Evolutionary conservation across 2,888 invertebrate species (phyloP), one percentile per base, ranked within the genome.

Genomic region (Phyllotreta striolata): DNA sequence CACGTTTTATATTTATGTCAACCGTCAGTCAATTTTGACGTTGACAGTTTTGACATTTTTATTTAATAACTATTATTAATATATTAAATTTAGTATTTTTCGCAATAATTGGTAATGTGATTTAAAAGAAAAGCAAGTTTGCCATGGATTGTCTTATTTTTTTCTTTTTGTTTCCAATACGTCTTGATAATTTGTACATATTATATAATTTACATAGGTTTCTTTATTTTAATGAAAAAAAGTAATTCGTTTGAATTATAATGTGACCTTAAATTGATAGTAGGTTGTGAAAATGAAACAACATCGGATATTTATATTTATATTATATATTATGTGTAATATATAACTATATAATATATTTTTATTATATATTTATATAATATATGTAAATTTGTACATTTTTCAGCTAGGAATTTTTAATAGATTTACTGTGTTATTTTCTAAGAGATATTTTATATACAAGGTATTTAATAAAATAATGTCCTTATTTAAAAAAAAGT

Each of bases 351-450:
- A 24, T 24, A 24, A 24, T 24, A 24, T 24, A 24, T 24, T 24
- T 24, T 24, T 24, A 24, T 24, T 24, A 24, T 24, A 24, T 24
- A 24, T 24, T 24, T 24, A 24, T 24, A 24, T 24, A 24, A 24
- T 24, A 24, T 1, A 24, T n/a, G n/a, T 24, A 24, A 24, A 24
- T 24, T 62, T 64, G 63, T 67, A 70, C 61, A 66, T 66, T 62
- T 66, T 66, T 70, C 72, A 71, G 72, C 72, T 69, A 66, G 68
- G 69, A 67, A 66, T 59, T 74, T 76, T 76, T 76, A 76, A 77
- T 76, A 76, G 70, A 76, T 24, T 24, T 70, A 74, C 72, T 76
- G 73, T 75, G 74, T 75, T 74, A 76, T 77, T 77, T 77, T 77
- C 75, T 77, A 77, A 75, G 73, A 74, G 70, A 74, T 73, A 75